Evolutionary conservation across 2,797 vertebrate genomes (phyloP).

Genomic region (Stomatorhinus walkeri): DNA sequence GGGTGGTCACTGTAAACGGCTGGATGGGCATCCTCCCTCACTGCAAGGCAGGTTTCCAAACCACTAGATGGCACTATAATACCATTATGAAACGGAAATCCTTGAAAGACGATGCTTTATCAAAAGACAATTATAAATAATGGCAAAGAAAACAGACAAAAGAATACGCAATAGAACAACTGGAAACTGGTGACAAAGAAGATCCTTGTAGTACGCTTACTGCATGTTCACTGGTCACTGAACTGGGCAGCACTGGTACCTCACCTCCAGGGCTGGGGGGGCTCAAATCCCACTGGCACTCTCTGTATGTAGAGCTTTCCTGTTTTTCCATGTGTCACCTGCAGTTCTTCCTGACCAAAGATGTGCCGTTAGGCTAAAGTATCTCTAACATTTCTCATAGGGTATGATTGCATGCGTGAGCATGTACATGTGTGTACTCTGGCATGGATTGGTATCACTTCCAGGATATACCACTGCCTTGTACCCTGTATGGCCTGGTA

Average conservation of each 20-base stretch:
- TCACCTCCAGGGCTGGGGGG: background rate
- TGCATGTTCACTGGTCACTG: background rate
- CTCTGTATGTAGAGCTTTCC: background rate
- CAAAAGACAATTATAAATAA: background rate
- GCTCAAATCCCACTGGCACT: background rate
- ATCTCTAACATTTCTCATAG: background rate
- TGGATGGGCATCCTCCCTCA: background rate
- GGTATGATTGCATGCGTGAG: background rate
- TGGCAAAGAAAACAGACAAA: background rate
- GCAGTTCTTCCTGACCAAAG: background rate
- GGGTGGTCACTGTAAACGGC: background rate
- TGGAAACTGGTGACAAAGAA: background rate
- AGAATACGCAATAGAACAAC: background rate
- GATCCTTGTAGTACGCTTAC: background rate
- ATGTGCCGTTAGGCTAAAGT: background rate
- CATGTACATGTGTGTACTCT: background rate
- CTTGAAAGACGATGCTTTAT: background rate
- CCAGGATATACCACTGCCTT: background rate
- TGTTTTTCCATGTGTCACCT: background rate
- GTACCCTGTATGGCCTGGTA: background rate
- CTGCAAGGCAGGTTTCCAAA: background rate
- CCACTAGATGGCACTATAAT: constrained; percentile 47
- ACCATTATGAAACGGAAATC: constrained; percentile 19
- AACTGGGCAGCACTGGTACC: background rate
- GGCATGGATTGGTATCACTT: background rate